Conservation (phyloP, 2,888 invertebrate species). For the Stictocephala bisonia region DNA sequence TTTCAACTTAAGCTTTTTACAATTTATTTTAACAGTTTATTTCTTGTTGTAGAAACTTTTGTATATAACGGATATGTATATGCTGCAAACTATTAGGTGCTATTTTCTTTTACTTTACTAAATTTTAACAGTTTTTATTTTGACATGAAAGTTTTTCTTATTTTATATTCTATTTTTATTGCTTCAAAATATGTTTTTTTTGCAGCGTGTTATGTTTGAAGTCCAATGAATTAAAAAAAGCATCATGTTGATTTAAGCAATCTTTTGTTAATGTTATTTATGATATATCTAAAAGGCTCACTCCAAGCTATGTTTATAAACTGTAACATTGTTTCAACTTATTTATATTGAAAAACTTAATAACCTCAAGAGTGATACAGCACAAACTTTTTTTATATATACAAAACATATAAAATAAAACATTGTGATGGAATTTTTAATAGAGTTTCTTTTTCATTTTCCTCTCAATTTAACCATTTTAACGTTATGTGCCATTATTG, state of each 20-base stretch:
- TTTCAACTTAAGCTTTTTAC: not conserved
- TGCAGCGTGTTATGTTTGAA: constrained; percentile 20
- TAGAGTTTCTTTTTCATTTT: no score
- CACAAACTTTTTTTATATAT: constrained; percentile 47
- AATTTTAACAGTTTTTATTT: not conserved
- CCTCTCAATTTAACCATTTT: no score
- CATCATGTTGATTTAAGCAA: not conserved
- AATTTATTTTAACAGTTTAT: constrained; percentile 1
- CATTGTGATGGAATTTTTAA: constrained; percentile 47
- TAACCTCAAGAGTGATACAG: constrained; percentile 44
- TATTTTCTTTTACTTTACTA: constrained; percentile 36
- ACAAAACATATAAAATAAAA: constrained; percentile 41
- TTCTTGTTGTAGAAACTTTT: constrained; percentile 34
- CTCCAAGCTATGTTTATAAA: constrained; percentile 1
- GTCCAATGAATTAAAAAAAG: no score
- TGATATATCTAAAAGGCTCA: not conserved
- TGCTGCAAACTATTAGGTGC: constrained; percentile 41
- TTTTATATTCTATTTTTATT: not conserved
- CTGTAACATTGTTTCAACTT: constrained; percentile 35
- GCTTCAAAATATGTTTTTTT: not conserved
- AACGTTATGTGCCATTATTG: no score
- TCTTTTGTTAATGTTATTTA: constrained; percentile 35
- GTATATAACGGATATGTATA: constrained; percentile 46
- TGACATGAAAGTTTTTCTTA: not conserved
- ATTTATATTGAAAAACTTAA: constrained; percentile 30